Evolutionary conservation across 2,888 invertebrate genomes (phyloP), one percentile per base, ranked within the genome.

Genomic region (Ephialtes manifestator): DNA sequence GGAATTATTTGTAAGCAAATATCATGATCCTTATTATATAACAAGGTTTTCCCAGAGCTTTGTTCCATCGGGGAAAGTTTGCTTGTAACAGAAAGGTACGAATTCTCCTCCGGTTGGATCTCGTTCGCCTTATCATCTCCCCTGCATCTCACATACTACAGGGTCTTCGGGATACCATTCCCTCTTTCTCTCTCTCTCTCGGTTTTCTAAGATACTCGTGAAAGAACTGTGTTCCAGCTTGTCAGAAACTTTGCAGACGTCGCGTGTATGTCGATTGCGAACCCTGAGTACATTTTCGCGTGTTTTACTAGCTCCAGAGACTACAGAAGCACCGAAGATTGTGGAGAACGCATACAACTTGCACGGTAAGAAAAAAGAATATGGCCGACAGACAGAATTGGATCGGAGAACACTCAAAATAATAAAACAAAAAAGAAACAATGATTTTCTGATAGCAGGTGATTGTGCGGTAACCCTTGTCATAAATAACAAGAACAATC

Each of bases 221-320:
- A 11, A 68, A 48, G 55, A 78, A 79, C 5, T 71, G 46, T 71
- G 63, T 35, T 58, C 20, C 2, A n/a, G 39, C 24, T 65, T 31
- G 68, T 63, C 43, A 55, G 75, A 81, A 81, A 81, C 75, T 76
- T 75, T 60, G 63, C 68, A 81, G 76, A 76, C 75, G 70, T 79
- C 75, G 79, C 83, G 63, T 79, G 78, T 51, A 77, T 18, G 53
- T 74, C 28, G 28, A 28, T 39, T 8, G 20, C 58, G 58, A 58
- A 3, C 31, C 60, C 1, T 11, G 31, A 31, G 31, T 60, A 60
- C 28, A 60, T 31, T 60, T 31, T 60, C n/a, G 60, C 10, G 60
- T 60, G 31, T 60, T 60, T 60, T 31, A 60, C 31, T 15, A 13
- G 60, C 31, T 60, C 31, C 60, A 18, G 48, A 48, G 24, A 28